A percentile compares a stretch with the other conserved stretches of the same genome.
These are phyloP conservation scores for Gonocerus acuteangulatus DNA, from an alignment of 2,888 invertebrate species.

Conservation along the genomic window DNA sequence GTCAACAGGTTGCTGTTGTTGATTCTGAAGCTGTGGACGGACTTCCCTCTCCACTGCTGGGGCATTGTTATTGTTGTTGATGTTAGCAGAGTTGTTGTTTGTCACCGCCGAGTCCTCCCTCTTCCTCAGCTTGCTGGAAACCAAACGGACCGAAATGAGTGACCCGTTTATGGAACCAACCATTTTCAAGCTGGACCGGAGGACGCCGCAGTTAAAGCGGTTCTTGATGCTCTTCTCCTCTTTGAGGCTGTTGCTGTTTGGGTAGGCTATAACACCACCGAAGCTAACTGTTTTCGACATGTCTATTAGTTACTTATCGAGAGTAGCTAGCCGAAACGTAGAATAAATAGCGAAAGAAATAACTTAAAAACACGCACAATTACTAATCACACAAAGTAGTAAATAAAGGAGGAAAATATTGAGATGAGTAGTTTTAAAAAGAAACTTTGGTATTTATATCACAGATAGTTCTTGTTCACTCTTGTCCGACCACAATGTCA, in stretches of 20 bases:
- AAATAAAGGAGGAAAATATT: background rate
- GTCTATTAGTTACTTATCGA: background rate
- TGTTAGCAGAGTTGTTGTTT: slow-evolving; percentile 38
- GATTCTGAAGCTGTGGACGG: slow-evolving; percentile 20
- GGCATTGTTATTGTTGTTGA: slow-evolving; percentile 40
- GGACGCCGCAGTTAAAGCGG: slow-evolving; percentile 39
- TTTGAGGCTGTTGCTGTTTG: slow-evolving; percentile 29
- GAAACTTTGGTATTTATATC: slow-evolving; percentile 37
- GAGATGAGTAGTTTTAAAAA: background rate
- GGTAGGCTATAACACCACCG: slow-evolving; percentile 38
- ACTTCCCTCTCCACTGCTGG: slow-evolving; percentile 36
- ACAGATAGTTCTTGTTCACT: slow-evolving; percentile 36
- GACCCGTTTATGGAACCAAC: slow-evolving; percentile 75
- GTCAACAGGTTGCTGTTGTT: slow-evolving; percentile 28
- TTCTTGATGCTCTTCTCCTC: slow-evolving; percentile 37
- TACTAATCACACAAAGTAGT: background rate
- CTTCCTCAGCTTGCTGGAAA: slow-evolving; percentile 82
- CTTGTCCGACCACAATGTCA: slow-evolving; percentile 25
- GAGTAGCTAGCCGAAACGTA: background rate
- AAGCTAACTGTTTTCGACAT: slow-evolving; percentile 39
- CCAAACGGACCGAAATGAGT: slow-evolving; percentile 82
- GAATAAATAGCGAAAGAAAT: background rate
- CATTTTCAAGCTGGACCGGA: slow-evolving; percentile 43
- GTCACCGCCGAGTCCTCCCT: slow-evolving; percentile 57
- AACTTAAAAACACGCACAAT: background rate